These are phyloP conservation scores for Hypena proboscidalis DNA, from an alignment of 2,888 invertebrate genomes.

Conservation along the genomic window DNA sequence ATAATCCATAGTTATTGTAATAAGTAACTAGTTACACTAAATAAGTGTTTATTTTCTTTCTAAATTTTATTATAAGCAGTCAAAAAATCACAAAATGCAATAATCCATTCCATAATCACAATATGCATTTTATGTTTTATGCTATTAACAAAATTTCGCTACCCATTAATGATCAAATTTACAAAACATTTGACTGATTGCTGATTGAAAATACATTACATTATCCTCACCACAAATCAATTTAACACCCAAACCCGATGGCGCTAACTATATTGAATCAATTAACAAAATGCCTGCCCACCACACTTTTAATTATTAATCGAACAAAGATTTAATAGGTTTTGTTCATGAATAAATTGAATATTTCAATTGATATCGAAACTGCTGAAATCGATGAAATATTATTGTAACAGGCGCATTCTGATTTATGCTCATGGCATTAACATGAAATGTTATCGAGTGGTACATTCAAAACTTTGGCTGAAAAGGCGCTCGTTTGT, in stretches of 20 bases:
- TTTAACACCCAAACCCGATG: not conserved
- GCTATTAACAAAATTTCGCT: too few species aligned
- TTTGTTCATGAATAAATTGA: constrained; percentile 41
- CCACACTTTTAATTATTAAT: constrained; percentile 38
- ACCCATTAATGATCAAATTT: too few species aligned
- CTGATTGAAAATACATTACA: too few species aligned
- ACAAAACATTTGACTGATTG: too few species aligned
- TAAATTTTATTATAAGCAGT: too few species aligned
- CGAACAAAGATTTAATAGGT: constrained; percentile 42
- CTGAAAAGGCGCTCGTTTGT: too few species aligned
- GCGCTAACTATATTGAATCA: not conserved
- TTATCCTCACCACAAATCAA: not conserved
- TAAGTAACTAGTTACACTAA: too few species aligned
- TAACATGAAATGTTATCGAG: constrained; percentile 3
- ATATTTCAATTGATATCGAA: constrained; percentile 31
- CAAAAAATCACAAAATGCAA: too few species aligned
- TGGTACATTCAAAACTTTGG: not conserved
- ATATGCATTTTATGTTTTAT: too few species aligned
- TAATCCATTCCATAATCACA: too few species aligned
- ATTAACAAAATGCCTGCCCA: constrained; percentile 5
- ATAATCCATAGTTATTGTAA: too few species aligned
- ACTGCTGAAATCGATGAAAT: constrained; percentile 21
- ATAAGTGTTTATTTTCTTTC: too few species aligned
- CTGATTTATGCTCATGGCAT: constrained; percentile 19
- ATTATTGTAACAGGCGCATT: constrained; percentile 10